Evolutionary conservation across 2,113 vertebrate species (phyloP).

Genomic region (Colossoma macropomum): DNA sequence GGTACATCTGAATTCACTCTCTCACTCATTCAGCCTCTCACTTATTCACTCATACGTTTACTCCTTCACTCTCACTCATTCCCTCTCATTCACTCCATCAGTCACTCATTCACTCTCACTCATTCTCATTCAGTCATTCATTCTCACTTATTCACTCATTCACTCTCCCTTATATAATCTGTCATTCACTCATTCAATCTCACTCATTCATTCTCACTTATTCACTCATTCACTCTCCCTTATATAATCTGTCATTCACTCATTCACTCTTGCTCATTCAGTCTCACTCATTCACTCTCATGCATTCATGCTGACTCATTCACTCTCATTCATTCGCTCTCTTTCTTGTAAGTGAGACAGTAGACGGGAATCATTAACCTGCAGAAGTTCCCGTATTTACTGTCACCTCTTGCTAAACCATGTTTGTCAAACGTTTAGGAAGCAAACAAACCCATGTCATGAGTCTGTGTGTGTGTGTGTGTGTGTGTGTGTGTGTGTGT

Average conservation of each 20-base stretch:
- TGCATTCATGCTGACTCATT: not conserved
- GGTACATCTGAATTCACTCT: too few species aligned
- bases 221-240: too few species aligned
- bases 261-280: not conserved
- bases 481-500: not conserved
- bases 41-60: too few species aligned
- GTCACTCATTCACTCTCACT: not conserved
- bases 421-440: constrained; percentile 21
- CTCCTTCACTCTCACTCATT: constrained; percentile 1
- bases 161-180: not conserved
- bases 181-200: too few species aligned
- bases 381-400: constrained; percentile 11
- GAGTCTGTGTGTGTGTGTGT: not conserved
- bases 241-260: not conserved
- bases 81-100: not conserved
- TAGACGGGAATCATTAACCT: constrained; percentile 42
- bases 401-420: not conserved
- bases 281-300: not conserved
- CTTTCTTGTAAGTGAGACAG: not conserved
- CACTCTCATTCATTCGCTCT: constrained; percentile 11
- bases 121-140: not conserved
- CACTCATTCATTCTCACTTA: too few species aligned
- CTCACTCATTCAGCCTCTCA: too few species aligned
- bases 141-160: not conserved
- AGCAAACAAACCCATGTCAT: constrained; percentile 14